phyloP scores from a whole-genome alignment of 2,113 vertebrate genomes.

The Thunnus thynnus region DNA sequence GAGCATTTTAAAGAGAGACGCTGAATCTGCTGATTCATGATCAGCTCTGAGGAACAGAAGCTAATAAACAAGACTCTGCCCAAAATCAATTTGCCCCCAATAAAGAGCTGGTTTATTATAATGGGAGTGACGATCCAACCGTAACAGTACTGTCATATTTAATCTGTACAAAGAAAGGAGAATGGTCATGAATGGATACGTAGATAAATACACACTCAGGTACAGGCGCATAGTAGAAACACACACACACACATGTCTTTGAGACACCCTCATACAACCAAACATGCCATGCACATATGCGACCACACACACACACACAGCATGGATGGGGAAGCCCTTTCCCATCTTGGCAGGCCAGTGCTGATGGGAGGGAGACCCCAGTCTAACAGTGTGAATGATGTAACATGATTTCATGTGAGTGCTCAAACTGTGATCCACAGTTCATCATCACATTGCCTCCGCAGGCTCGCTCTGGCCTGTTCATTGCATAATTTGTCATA shows the following conservation, averaged over 20 bases:
- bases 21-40: constrained; percentile 74
- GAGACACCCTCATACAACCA: background rate
- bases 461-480: background rate
- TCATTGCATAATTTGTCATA: background rate
- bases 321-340: constrained; percentile 50
- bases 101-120: constrained; percentile 69
- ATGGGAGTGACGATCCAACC: constrained; percentile 57
- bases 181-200: constrained; percentile 33
- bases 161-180: constrained; percentile 50
- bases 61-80: constrained; percentile 71
- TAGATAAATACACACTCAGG: constrained; percentile 19
- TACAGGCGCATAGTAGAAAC: background rate
- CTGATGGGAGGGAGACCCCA: constrained; percentile 58
- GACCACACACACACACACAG: constrained; percentile 13
- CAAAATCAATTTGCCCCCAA: constrained; percentile 75
- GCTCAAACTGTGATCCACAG: constrained; percentile 38
- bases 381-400: constrained; percentile 39
- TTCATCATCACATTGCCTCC: constrained; percentile 18
- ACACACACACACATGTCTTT: background rate
- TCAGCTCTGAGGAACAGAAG: constrained; percentile 53
- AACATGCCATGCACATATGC: constrained; percentile 13
- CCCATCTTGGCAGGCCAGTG: constrained; percentile 13
- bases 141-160: constrained; percentile 68
- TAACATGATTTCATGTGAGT: constrained; percentile 51
- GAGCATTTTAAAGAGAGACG: constrained; percentile 38